A percentile compares a stretch with the other conserved stretches of the same genome.
phyloP scores from a whole-genome alignment of 2,797 vertebrate genomes.

The Tokudaia tokunoshimensis region DNA sequence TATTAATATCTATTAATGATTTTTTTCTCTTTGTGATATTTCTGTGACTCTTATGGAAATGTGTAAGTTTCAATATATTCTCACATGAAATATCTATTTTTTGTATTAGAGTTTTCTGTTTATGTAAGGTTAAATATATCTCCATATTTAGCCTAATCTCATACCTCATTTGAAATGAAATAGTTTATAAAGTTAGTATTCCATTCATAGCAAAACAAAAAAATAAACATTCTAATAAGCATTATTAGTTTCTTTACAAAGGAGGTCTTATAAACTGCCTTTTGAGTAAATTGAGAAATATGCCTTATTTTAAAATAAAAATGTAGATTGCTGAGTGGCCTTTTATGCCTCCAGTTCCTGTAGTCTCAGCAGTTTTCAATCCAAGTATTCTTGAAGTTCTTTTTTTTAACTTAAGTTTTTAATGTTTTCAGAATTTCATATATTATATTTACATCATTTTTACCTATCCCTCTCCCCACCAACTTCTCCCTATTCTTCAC shows the following conservation, averaged over 20 bases:
- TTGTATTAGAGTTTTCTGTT: conserved; percentile 18
- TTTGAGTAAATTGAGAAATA: background rate
- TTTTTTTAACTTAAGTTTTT: background rate
- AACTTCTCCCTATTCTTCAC: background rate
- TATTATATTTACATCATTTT: background rate
- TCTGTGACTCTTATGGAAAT: conserved; percentile 15
- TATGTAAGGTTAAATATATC: conserved; percentile 30
- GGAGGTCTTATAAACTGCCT: background rate
- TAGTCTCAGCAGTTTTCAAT: background rate
- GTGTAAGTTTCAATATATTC: background rate
- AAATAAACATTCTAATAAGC: conserved; percentile 33
- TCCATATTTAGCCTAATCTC: background rate
- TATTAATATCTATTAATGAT: background rate
- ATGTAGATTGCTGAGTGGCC: background rate
- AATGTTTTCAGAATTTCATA: background rate
- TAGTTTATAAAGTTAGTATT: background rate
- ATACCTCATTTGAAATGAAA: conserved; percentile 43
- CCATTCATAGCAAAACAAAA: conserved; percentile 7
- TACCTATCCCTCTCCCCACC: background rate
- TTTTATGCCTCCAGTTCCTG: background rate
- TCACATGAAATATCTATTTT: background rate
- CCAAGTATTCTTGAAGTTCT: conserved; percentile 37
- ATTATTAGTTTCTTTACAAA: background rate
- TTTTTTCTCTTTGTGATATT: conserved; percentile 31
- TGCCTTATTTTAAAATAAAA: conserved; percentile 16